These are phyloP conservation scores for Artemia franciscana DNA, from an alignment of 1,140 invertebrate species.

Conservation along the genomic window DNA sequence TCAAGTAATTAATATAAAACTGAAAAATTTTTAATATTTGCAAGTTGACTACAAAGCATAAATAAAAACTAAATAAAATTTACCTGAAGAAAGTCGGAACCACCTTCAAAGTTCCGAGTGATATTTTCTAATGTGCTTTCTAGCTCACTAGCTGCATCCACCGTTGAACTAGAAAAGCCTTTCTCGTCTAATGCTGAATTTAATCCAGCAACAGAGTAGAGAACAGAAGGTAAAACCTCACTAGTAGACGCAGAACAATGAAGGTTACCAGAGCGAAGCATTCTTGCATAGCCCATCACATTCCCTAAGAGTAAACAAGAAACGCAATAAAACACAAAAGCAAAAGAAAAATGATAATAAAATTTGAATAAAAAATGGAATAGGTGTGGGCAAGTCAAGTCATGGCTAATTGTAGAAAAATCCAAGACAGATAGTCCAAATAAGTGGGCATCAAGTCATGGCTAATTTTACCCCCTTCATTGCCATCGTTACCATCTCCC, in stretches of 20 bases:
- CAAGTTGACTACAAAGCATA: too few relatives aligned
- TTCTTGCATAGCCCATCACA: constrained; percentile 81
- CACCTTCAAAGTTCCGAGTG: constrained; percentile 65
- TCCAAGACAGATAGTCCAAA: too few relatives aligned
- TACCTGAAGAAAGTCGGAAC: constrained; percentile 81
- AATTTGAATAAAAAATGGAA: constrained; percentile 7
- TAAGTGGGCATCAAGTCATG: too few relatives aligned
- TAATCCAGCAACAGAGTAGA: constrained; percentile 31
- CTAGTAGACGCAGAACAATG: constrained; percentile 76
- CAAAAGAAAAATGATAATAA: constrained; percentile 4
- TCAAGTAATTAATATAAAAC: too few relatives aligned
- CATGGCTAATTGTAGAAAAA: too few relatives aligned
- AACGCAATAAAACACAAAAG: background rate
- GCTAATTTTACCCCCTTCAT: too few relatives aligned
- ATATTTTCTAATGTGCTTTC: constrained; percentile 52
- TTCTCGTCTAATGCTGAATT: constrained; percentile 25
- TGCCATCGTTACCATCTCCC: too few relatives aligned
- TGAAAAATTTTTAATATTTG: too few relatives aligned
- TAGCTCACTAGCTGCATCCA: constrained; percentile 40
- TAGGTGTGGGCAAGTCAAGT: background rate
- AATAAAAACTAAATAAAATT: too few relatives aligned
- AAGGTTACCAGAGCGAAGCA: constrained; percentile 77
- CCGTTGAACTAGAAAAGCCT: constrained; percentile 30
- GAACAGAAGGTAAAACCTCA: constrained; percentile 54
- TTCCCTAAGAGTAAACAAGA: constrained; percentile 36